Percentiles rank a stretch among this genome's conserved stretches.
These are phyloP conservation scores for Ernsta delagoae DNA, from an alignment of 2,888 invertebrate species.

Conservation along the genomic window DNA sequence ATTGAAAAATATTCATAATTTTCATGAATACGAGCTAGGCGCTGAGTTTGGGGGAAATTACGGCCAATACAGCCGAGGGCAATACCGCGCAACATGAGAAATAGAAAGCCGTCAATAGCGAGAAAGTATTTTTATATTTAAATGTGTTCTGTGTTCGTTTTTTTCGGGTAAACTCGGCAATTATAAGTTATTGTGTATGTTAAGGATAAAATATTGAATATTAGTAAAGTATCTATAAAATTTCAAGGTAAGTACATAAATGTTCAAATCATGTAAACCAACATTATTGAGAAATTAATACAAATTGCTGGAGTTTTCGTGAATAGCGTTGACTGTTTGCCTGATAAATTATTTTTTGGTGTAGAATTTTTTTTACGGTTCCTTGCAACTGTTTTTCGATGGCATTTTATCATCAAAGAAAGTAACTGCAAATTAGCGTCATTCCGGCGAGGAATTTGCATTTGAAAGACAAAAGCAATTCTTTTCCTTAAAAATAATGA, in stretches of 20 bases:
- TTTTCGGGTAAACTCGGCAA: too few species aligned
- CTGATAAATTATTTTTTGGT: too few species aligned
- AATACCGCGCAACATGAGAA: not conserved
- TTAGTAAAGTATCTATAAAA: too few species aligned
- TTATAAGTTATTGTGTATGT: too few species aligned
- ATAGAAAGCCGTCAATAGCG: not conserved
- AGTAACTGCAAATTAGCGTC: not conserved
- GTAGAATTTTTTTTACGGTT: not conserved
- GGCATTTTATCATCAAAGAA: not conserved
- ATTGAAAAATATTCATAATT: slow-evolving; percentile 19
- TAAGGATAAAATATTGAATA: too few species aligned
- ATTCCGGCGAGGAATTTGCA: not conserved
- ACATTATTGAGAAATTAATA: too few species aligned
- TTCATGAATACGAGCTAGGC: slow-evolving; percentile 14
- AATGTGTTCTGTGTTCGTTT: too few species aligned
- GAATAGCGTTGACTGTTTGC: too few species aligned
- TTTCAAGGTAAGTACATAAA: too few species aligned
- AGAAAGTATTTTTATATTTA: too few species aligned
- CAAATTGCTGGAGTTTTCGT: too few species aligned
- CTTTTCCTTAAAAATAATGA: not conserved
- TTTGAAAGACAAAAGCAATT: not conserved
- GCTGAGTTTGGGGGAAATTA: slow-evolving; percentile 8
- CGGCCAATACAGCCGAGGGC: not conserved
- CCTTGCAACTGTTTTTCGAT: not conserved
- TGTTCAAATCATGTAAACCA: too few species aligned